Conservation (phyloP, 2,797 vertebrate genomes). For the Zalophus californianus region DNA sequence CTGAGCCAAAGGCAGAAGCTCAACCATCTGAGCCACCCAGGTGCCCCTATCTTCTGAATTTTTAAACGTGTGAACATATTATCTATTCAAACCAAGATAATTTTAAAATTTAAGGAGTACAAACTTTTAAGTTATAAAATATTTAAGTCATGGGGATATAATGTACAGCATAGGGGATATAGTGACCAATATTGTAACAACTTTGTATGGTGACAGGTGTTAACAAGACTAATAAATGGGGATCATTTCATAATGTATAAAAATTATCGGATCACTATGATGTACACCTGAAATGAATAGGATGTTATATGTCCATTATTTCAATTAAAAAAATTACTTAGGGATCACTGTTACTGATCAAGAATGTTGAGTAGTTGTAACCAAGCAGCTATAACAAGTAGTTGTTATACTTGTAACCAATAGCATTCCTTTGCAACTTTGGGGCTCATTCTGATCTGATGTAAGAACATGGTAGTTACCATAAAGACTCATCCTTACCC, state of each 20-base stretch:
- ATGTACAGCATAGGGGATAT: not conserved
- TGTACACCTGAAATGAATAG: not conserved
- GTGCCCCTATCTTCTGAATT: not conserved
- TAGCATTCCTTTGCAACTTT: not conserved
- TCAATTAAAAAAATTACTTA: not conserved
- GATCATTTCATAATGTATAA: not conserved
- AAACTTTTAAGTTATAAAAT: not conserved
- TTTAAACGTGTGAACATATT: not conserved
- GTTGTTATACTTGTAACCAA: not conserved
- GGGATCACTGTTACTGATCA: not conserved
- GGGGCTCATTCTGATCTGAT: not conserved
- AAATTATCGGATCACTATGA: not conserved
- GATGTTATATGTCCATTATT: not conserved
- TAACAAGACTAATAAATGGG: not conserved
- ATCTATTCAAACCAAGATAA: slow-evolving; percentile 17
- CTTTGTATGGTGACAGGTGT: not conserved
- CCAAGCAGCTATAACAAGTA: not conserved
- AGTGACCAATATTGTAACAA: not conserved
- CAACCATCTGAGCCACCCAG: too few relatives aligned
- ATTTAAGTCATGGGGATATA: not conserved
- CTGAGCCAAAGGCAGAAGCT: too few relatives aligned
- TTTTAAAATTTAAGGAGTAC: not conserved
- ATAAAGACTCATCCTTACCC: not conserved
- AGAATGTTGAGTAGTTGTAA: not conserved
- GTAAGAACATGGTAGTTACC: not conserved